phyloP scores from a whole-genome alignment of 2,113 vertebrate species.

The Urocitellus parryii region DNA sequence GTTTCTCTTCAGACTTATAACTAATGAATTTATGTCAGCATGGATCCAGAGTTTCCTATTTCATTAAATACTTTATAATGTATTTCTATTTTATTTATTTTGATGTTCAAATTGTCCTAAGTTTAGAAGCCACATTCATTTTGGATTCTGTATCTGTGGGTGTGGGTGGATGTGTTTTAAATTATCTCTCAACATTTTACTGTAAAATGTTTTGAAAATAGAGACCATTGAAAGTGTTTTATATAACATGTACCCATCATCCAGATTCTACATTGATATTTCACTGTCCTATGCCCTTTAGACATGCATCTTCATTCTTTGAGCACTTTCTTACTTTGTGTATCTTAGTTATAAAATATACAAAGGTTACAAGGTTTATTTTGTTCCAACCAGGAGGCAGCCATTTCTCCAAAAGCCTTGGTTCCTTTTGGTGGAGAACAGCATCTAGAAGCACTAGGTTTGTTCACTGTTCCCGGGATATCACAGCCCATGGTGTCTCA shows the following conservation, averaged over 20 bases:
- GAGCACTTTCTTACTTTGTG: not conserved
- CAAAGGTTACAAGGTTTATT: not conserved
- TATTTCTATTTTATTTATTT: slow-evolving; percentile 35
- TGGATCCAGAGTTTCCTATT: not conserved
- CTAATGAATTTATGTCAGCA: not conserved
- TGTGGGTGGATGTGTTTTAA: slow-evolving; percentile 5
- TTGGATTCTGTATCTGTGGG: slow-evolving; percentile 4
- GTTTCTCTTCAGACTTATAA: slow-evolving; percentile 45
- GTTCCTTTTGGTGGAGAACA: not conserved
- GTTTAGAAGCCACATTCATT: slow-evolving; percentile 7
- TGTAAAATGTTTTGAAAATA: slow-evolving; percentile 34
- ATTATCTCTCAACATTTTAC: slow-evolving; percentile 35
- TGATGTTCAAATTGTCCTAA: slow-evolving; percentile 32
- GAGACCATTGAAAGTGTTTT: not conserved
- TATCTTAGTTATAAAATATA: too few species aligned
- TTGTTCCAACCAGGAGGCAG: not conserved
- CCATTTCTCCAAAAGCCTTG: not conserved
- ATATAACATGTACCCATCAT: not conserved
- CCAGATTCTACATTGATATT: slow-evolving; percentile 21
- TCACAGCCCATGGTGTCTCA: not conserved
- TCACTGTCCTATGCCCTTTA: slow-evolving; percentile 19
- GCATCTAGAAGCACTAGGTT: not conserved
- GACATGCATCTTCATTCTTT: not conserved
- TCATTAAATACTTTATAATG: slow-evolving; percentile 33
- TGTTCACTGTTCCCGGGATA: not conserved